These are phyloP conservation scores for Sceliomorpha sp. DNA, from an alignment of 2,888 invertebrate genomes.

Conservation along the genomic window DNA sequence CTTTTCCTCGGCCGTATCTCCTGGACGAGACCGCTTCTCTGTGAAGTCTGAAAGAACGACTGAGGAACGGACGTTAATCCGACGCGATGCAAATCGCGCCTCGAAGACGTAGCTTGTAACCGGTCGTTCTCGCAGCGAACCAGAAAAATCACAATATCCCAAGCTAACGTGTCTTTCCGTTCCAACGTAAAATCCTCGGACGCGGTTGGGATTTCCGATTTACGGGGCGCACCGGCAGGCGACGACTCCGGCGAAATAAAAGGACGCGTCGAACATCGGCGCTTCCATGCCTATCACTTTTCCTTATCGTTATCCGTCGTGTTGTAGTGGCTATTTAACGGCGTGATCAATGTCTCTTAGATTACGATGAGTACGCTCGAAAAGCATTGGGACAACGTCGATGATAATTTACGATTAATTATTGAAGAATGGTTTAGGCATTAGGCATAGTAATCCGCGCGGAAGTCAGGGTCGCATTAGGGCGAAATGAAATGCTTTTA, in stretches of 20 bases:
- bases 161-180: conserved; percentile 42
- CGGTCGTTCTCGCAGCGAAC: conserved; percentile 57
- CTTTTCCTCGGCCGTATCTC: conserved; percentile 40
- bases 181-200: conserved; percentile 37
- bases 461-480: no score
- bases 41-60: conserved; percentile 51
- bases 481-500: no score
- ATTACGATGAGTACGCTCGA: conserved; percentile 16
- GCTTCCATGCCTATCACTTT: background rate
- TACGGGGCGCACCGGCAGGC: conserved; percentile 33
- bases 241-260: conserved; percentile 29
- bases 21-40: conserved; percentile 43
- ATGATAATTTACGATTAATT: conserved; percentile 3
- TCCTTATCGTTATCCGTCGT: background rate
- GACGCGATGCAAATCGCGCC: conserved; percentile 65
- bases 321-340: conserved; percentile 2
- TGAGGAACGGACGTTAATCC: conserved; percentile 63
- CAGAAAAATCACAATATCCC: conserved; percentile 54
- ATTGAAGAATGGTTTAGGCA: no score
- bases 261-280: conserved; percentile 24
- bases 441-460: no score
- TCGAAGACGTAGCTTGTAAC: conserved; percentile 58
- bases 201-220: conserved; percentile 56
- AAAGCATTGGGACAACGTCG: conserved; percentile 10
- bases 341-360: conserved; percentile 15